Evolutionary conservation across 23 tunicate species (phyloP), one percentile per base, ranked within the genome.

Genomic region (Phallusia fumigata): DNA sequence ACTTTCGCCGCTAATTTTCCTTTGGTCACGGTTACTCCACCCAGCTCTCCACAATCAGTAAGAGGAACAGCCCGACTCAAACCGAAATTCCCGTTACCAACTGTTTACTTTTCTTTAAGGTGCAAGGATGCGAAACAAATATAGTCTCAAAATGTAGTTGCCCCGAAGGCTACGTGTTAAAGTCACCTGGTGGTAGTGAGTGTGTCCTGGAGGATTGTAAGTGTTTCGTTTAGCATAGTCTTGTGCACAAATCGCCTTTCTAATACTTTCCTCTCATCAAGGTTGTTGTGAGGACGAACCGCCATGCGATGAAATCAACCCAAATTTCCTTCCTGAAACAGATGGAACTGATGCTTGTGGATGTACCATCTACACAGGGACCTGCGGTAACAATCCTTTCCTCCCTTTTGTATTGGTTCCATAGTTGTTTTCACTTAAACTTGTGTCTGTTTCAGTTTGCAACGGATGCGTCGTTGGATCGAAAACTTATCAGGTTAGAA

Each of bases 241-340:
- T 40, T 3, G 10, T 3, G 47, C 10, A 40, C 5, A 58, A 8
- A 58, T 24, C 69, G 69, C 28, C 13, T 58, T 24, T 58, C 11
- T 21, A 8, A 13, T 13, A 16, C 2, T 36, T 35, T 76, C 0
- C 28, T 35, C 18, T 77, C 3, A 11, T 35, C 34, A 34, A 77
- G 81, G 81, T 77, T 77, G 81, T 58, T 77, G 81, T 45, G 53
- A 77, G 13, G 81, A 77, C 22, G 30, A n/a, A 34, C 81, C 81
- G n/a, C 33, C 53, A 30, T 77, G 81, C 53, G 21, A 18, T 34
- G 81, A 77, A 21, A 77, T 35, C 19, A 77, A 77, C 44, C 28
- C 81, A 12, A 77, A 77, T 26, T 77, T 77, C 34, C 3, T 6
- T 34, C 58, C 81, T 6, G 53, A 32, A 36, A 35, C 53, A 21